A percentile compares a stretch with the other conserved stretches of the same genome.
Evolutionary conservation across 1,140 invertebrate species (phyloP).

Genomic region (Cylas formicarius): DNA sequence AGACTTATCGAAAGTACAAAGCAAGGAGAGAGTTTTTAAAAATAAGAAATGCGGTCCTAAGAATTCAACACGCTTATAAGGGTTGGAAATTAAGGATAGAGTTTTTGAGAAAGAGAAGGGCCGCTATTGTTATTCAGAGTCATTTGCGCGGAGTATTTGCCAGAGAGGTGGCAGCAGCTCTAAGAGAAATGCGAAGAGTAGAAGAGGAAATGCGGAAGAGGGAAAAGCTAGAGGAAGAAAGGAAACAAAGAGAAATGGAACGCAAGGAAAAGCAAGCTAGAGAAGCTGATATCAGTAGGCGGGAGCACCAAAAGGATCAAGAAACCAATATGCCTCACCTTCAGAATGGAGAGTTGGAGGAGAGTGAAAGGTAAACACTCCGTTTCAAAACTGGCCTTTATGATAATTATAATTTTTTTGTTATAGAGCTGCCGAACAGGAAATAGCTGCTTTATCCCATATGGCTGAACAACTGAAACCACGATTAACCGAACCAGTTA

Average conservation of each 20-base stretch:
- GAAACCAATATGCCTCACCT: constrained; percentile 25
- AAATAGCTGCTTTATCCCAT: constrained; percentile 65
- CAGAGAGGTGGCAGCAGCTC: constrained; percentile 71
- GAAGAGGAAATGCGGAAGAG: constrained; percentile 84
- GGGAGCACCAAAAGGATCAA: constrained; percentile 19
- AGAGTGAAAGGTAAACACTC: constrained; percentile 46
- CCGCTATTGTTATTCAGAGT: constrained; percentile 84
- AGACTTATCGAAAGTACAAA: constrained; percentile 59
- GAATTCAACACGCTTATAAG: constrained; percentile 79
- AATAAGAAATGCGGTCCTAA: constrained; percentile 63
- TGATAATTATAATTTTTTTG: constrained; percentile 24
- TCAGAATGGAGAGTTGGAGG: constrained; percentile 40
- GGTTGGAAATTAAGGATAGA: constrained; percentile 78
- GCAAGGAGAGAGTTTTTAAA: constrained; percentile 60
- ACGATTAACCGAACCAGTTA: constrained; percentile 48
- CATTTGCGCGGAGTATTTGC: constrained; percentile 86
- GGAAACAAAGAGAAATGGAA: constrained; percentile 42
- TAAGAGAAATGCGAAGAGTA: constrained; percentile 83
- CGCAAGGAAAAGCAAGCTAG: constrained; percentile 39
- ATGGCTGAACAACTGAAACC: constrained; percentile 71
- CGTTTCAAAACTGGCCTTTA: constrained; percentile 8
- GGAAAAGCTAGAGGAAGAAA: constrained; percentile 55
- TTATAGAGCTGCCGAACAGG: constrained; percentile 65
- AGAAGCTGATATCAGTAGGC: constrained; percentile 34
- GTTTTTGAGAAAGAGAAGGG: constrained; percentile 75